Evolutionary conservation across 1,140 invertebrate genomes (phyloP).

Genomic region (Neuroterus valhalla): DNA sequence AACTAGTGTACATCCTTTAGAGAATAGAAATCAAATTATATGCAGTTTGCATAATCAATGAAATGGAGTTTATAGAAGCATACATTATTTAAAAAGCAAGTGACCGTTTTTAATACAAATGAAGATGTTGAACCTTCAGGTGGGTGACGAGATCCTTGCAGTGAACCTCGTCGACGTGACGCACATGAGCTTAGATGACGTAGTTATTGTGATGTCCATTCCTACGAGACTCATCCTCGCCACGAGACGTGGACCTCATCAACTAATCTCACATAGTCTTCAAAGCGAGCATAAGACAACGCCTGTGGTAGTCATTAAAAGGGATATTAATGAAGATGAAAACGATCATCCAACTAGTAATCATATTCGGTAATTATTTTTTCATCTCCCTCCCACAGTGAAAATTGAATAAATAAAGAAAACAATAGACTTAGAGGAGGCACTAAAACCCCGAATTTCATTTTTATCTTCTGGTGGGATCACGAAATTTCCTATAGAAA

Average conservation of each 20-base stretch:
- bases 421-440: no score
- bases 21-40: no score
- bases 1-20: no score
- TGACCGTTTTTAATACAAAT: not conserved
- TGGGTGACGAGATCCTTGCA: conserved; percentile 98
- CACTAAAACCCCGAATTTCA: no score
- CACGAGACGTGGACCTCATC: conserved; percentile 85
- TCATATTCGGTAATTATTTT: conserved; percentile 74
- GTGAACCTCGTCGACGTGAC: conserved; percentile 98
- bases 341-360: conserved; percentile 72
- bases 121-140: conserved; percentile 72
- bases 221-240: conserved; percentile 95
- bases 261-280: conserved; percentile 68
- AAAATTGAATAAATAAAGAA: no score
- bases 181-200: conserved; percentile 98
- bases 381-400: no score
- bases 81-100: not conserved
- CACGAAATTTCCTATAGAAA: no score
- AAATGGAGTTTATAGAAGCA: no score
- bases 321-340: conserved; percentile 91
- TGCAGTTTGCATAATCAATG: no score
- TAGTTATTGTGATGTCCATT: conserved; percentile 99
- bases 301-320: conserved; percentile 94
- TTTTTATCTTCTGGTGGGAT: no score
- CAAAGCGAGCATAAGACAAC: conserved; percentile 89